Evolutionary conservation across 2,888 invertebrate species (phyloP).

Genomic region (Archips xylosteana): DNA sequence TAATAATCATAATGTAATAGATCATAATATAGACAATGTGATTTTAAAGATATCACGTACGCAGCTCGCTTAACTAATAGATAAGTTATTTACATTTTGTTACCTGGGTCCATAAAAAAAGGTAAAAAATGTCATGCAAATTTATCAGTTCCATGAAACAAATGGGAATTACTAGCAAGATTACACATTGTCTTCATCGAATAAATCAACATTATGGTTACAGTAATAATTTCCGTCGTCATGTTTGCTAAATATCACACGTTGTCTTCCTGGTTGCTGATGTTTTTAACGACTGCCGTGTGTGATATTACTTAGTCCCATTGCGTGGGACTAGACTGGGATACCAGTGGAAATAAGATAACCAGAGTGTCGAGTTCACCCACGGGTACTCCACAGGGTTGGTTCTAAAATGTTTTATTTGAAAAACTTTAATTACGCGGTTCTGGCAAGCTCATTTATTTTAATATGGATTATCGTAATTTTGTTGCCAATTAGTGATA

Average conservation of each 20-base stretch:
- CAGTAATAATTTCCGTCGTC: not conserved
- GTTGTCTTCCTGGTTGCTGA: not conserved
- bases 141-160: not conserved
- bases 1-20: not conserved
- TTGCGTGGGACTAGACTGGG: constrained; percentile 5
- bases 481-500: too few species aligned
- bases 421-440: too few species aligned
- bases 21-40: not conserved
- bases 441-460: too few species aligned
- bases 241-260: not conserved
- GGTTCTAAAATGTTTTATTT: not conserved
- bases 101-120: too few species aligned
- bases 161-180: not conserved
- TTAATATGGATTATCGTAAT: too few species aligned
- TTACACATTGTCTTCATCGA: not conserved
- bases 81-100: too few species aligned
- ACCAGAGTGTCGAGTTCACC: not conserved
- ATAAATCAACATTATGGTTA: constrained; percentile 2
- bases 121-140: too few species aligned
- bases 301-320: constrained; percentile 10
- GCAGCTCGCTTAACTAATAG: too few species aligned
- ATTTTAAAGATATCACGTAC: not conserved
- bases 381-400: not conserved
- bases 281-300: not conserved
- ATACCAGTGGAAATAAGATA: not conserved